Evolutionary conservation across 2,113 vertebrate species (phyloP).

Genomic region (Prietella phreatophila): DNA sequence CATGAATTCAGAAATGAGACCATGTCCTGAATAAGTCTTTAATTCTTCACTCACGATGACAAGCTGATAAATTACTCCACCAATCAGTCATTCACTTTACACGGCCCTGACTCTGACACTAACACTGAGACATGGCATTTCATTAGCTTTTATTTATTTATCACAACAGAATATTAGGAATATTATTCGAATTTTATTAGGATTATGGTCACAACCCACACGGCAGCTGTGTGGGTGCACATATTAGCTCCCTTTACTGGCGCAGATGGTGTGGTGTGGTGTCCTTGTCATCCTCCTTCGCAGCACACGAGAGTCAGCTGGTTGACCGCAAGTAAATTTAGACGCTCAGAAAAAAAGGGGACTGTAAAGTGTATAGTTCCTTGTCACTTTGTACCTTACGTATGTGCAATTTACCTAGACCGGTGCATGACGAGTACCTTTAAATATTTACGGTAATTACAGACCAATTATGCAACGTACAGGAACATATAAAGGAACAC

Average conservation of each 20-base stretch:
- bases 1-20: slow-evolving; percentile 8
- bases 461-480: too few relatives aligned
- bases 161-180: background rate
- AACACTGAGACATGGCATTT: background rate
- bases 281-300: too few relatives aligned
- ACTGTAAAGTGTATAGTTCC: background rate
- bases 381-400: background rate
- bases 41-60: background rate
- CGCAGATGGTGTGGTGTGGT: background rate
- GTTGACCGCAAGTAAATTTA: background rate
- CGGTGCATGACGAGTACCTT: background rate
- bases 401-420: background rate
- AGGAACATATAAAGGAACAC: background rate
- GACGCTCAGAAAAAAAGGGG: background rate
- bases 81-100: slow-evolving; percentile 5
- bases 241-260: background rate
- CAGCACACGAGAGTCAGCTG: background rate
- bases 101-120: background rate
- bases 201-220: background rate
- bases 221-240: background rate
- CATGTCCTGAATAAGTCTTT: background rate
- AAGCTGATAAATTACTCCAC: background rate
- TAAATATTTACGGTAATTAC: too few relatives aligned
- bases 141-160: background rate
- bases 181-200: too few relatives aligned